Conservation (phyloP, 2,113 vertebrate species). For the Pseudonaja textilis region DNA sequence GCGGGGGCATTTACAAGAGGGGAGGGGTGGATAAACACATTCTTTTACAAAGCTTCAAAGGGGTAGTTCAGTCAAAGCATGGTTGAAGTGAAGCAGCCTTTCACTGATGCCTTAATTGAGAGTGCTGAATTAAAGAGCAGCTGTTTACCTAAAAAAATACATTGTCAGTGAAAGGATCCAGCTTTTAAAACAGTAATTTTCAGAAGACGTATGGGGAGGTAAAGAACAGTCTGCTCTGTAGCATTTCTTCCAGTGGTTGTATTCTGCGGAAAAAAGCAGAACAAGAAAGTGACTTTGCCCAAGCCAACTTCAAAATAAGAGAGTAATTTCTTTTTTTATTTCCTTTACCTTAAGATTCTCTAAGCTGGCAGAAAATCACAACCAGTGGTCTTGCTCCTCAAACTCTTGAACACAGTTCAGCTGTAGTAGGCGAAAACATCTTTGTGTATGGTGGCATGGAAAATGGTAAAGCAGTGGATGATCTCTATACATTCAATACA, state of each 20-base stretch:
- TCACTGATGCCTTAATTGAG: not conserved
- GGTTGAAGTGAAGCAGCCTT: not conserved
- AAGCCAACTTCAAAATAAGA: not conserved
- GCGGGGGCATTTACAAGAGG: not conserved
- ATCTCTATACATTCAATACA: constrained; percentile 74
- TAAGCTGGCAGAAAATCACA: constrained; percentile 65
- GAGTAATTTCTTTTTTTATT: not conserved
- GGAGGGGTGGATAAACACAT: not conserved
- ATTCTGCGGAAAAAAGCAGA: not conserved
- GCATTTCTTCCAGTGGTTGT: not conserved
- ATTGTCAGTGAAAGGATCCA: not conserved
- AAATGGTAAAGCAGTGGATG: constrained; percentile 47
- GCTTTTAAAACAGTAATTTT: not conserved
- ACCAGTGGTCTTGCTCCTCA: constrained; percentile 51
- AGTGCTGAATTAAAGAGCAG: not conserved
- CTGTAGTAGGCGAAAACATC: constrained; percentile 62
- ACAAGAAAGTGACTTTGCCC: not conserved
- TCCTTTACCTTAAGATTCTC: constrained; percentile 52
- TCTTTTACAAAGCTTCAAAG: not conserved
- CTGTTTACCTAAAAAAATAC: not conserved
- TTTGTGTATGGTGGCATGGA: constrained; percentile 64
- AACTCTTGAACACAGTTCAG: constrained; percentile 63
- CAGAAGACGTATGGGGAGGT: not conserved
- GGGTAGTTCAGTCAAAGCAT: not conserved
- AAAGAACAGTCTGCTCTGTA: not conserved